Base-by-base conservation (phyloP, 1,140 invertebrate species). In the Leptopilina boulardi region DNA sequence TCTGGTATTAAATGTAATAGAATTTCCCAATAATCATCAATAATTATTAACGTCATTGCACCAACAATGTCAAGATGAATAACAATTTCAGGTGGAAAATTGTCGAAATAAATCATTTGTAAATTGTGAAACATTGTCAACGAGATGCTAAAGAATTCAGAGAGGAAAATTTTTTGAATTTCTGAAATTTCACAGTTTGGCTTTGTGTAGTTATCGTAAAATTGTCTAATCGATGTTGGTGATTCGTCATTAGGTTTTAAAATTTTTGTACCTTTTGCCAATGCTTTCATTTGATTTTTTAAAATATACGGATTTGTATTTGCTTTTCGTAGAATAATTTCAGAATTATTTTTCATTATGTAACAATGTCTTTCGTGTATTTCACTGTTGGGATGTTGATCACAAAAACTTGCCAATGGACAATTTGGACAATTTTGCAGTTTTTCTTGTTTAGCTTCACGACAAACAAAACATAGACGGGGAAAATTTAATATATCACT, bases 341-440 rank as follows among this genome's bases (percentile, higher is more conserved):
- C 26, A 30, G 2, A 42, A 15, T 42, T 0, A 47, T 47, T 47
- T 47, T 5, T 47, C 1, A 47, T 13, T 1, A 47, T 47, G 1
- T 15, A 11, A 47, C 59, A 66, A 30, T 26, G 4, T 66, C 5
- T 30, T 5, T 30, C 59, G 23, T 66, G 59, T 6, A 26, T 5
- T 13, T n/a, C 11, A n/a, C 59, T 66, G 23, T 8, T 30, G 11
- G 23, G 59, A 30, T 66, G 59, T 5, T 13, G 13, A n/a, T 30
- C n/a, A 23, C 59, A 66, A 26, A 66, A 66, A 5, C 23, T 30
- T 5, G 23, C 23, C 8, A 2, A 23, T 66, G 59, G 21, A 34
- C 59, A 66, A 66, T 23, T 13, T 30, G 59, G 59, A 34, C 59
- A 66, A 26, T 66, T 30, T n/a, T 66, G 15, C n/a, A 66, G 10